These are phyloP conservation scores for Marcusenius ussheri DNA, from an alignment of 2,113 vertebrate species.

Conservation along the genomic window DNA sequence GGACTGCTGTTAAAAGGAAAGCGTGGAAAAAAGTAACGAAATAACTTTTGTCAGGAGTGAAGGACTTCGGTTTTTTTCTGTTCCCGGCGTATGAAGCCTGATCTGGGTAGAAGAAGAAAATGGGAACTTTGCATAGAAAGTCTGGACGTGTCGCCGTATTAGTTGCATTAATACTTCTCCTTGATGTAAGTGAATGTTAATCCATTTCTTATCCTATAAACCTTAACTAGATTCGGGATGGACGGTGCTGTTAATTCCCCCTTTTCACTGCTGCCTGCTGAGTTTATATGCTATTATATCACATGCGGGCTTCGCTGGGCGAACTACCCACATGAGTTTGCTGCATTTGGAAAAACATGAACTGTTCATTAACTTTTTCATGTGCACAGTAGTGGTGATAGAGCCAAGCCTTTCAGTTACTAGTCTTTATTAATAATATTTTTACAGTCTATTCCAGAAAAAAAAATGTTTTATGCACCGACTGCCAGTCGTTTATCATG, in stretches of 20 bases:
- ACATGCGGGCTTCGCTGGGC: background rate
- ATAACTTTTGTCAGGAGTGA: slow-evolving; percentile 39
- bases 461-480: background rate
- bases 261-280: background rate
- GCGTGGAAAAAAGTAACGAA: slow-evolving; percentile 33
- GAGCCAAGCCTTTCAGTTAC: background rate
- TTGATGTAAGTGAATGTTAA: slow-evolving; percentile 54
- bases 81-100: slow-evolving; percentile 43
- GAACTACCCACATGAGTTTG: background rate
- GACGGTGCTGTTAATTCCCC: background rate
- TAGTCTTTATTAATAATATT: background rate
- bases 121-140: slow-evolving; percentile 44
- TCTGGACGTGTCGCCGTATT: slow-evolving; percentile 51
- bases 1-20: slow-evolving; percentile 36
- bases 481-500: background rate
- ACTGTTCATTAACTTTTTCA: background rate
- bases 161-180: slow-evolving; percentile 51
- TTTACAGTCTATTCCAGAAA: background rate
- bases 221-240: background rate
- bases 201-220: background rate
- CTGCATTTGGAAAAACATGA: background rate
- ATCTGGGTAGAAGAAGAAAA: slow-evolving; percentile 55
- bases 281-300: background rate
- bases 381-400: background rate
- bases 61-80: slow-evolving; percentile 40